Base-by-base conservation (phyloP, 2,797 vertebrate genomes). In the Sorex maritimensis region DNA sequence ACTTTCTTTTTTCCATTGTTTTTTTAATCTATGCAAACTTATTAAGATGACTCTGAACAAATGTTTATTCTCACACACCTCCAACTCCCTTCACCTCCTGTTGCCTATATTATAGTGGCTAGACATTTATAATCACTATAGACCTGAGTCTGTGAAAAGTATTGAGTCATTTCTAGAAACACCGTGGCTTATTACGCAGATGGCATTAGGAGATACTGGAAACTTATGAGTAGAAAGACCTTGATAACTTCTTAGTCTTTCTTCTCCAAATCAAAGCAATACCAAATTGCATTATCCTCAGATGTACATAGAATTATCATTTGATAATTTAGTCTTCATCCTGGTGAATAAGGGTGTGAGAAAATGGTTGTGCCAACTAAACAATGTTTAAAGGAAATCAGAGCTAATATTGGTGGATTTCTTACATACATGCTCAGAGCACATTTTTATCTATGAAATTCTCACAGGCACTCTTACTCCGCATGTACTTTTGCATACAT, bases 301-400 rank as follows among this genome's bases (percentile, higher is more conserved):
- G 4, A 55, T 12, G 15, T 85, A 93, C 81, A 78, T 38, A 90
- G 24, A 93, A 75, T 23, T 78, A 28, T 17, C 69, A 49, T 88
- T 95, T 88, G 86, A 91, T 94, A 88, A 95, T 85, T 80, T 52
- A 86, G n/a, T 77, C 78, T 93, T 91, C 49, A 94, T 15, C 38
- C 14, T 71, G 12, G 63, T 72, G 49, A 94, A n/a, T 24, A 30
- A 46, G 74, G 11, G 55, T 83, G 2, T 26, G 91, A 89, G 52
- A 83, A 92, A 87, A 95, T 95, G 44, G n/a, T 6, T 52, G 0
- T 61, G 12, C 26, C 58, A n/a, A 21, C 58, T 83, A 90, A 92
- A 75, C 23, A 38, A 61, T 1, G 2, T 77, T 24, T 26, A 75
- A 23, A 79, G 5, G 23, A 46, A 86, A 46, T 72, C 38, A 79